Base-by-base conservation (phyloP, 1,140 invertebrate genomes). In the Hypothenemus hampei region DNA sequence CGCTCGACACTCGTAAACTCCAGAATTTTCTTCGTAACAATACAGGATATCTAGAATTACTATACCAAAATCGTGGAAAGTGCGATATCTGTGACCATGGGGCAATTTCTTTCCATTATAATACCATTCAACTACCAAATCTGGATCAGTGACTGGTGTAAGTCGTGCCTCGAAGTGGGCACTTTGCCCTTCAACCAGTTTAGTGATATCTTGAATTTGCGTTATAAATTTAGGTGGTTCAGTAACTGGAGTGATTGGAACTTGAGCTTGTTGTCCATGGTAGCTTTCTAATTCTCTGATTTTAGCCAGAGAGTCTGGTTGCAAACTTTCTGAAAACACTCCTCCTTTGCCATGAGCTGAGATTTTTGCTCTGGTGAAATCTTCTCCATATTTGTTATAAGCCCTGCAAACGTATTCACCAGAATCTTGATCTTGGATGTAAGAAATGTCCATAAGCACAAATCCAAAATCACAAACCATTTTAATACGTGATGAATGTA, bases 11-110 rank as follows among this genome's bases (percentile, higher is more conserved):
- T 94, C 91, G 66, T 93, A 95, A 15, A 86, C 81, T 22, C 95
- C 94, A 39, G 91, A 93, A 72, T 98, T 97, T 75, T 98, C 93
- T 72, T 92, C 91, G 68, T 97, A 97, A 62, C 92, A 96, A 69
- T 97, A 98, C 1, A 97, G 74, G 55, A 98, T 95, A 65, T 97
- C 94, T 52, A 98, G 77, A 62, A 96, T 93, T 22, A 97, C 94
- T 68, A 96, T 93, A 54, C 88, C 93, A 74, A 98, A 97, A 69
- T 98, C 94, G 69, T 97, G 92, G 84, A 95, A 93, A 37, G 92
- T 96, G 62, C 92, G 83, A 69, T 93, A 97, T 52, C 93, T 84
- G 75, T 97, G 93, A 19, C 93, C 93, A 70, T 89, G 86, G 0
- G 89, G 87, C 58, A 96, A 74, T 69, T 92, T 92, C 71, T 93